Conservation (phyloP, 2,113 vertebrate species). For the Indicator indicator region DNA sequence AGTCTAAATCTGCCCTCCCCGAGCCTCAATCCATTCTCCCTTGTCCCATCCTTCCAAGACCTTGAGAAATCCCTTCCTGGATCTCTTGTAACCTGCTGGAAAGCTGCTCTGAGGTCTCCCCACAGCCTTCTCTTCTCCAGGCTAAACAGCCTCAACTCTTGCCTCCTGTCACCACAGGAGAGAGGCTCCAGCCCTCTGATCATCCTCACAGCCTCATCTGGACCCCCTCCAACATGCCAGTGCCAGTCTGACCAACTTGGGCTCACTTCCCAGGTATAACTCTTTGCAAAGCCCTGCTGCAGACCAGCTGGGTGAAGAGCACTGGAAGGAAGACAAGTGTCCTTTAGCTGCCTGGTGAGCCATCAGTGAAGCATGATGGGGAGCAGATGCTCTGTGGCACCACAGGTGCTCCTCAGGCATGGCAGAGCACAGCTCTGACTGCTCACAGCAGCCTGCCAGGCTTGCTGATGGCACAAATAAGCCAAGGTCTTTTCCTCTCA, state of each 20-base stretch:
- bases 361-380: fast-evolving
- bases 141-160: no score
- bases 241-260: background rate
- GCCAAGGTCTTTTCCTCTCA: background rate
- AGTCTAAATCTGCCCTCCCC: no score
- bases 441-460: background rate
- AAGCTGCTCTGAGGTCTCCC: no score
- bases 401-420: fast-evolving
- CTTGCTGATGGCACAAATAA: background rate
- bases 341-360: background rate
- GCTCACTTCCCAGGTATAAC: background rate
- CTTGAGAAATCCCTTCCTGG: no score
- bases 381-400: background rate
- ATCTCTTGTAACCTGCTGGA: no score
- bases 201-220: no score
- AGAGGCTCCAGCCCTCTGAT: no score
- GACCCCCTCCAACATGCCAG: background rate
- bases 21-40: no score
- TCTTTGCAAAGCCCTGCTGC: background rate
- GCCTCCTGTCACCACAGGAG: no score
- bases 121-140: no score
- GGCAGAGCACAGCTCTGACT: background rate
- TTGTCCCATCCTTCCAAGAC: no score
- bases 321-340: background rate
- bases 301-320: background rate